These are phyloP conservation scores for Oophaga pumilio DNA, from an alignment of 2,113 vertebrate genomes.

Conservation along the genomic window DNA sequence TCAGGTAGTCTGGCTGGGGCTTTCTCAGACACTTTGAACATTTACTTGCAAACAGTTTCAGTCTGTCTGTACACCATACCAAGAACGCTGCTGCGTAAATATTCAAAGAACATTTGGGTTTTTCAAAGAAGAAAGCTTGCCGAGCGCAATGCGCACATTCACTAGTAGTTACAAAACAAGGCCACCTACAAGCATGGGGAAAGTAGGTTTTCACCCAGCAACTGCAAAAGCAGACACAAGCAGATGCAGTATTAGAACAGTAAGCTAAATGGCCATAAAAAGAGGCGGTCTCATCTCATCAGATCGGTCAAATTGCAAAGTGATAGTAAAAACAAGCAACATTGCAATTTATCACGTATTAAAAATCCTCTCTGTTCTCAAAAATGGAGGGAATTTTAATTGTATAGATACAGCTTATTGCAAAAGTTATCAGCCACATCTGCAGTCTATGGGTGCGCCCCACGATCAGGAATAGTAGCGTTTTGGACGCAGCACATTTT, in stretches of 20 bases:
- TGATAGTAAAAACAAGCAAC: too few species aligned
- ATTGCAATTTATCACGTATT: too few species aligned
- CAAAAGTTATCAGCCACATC: too few species aligned
- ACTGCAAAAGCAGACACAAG: not conserved
- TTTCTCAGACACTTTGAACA: conserved; percentile 65
- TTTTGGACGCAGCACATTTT: too few species aligned
- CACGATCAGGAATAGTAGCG: too few species aligned
- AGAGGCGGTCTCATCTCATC: too few species aligned
- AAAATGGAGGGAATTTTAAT: too few species aligned
- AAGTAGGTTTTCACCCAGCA: conserved; percentile 38
- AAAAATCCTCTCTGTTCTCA: too few species aligned
- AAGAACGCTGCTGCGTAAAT: conserved; percentile 42
- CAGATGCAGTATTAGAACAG: not conserved
- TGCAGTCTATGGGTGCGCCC: too few species aligned
- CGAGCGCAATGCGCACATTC: conserved; percentile 19
- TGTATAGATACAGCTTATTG: too few species aligned
- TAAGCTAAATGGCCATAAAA: too few species aligned
- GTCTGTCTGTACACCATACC: conserved; percentile 23
- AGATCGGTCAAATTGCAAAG: too few species aligned
- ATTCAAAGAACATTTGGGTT: conserved; percentile 64
- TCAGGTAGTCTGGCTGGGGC: conserved; percentile 63
- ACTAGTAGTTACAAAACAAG: conserved; percentile 4
- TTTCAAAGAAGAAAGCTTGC: conserved; percentile 65
- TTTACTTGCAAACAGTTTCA: conserved; percentile 64
- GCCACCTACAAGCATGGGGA: conserved; percentile 26